Evolutionary conservation across 1,140 invertebrate species (phyloP).

Genomic region (Hyles vespertilio): DNA sequence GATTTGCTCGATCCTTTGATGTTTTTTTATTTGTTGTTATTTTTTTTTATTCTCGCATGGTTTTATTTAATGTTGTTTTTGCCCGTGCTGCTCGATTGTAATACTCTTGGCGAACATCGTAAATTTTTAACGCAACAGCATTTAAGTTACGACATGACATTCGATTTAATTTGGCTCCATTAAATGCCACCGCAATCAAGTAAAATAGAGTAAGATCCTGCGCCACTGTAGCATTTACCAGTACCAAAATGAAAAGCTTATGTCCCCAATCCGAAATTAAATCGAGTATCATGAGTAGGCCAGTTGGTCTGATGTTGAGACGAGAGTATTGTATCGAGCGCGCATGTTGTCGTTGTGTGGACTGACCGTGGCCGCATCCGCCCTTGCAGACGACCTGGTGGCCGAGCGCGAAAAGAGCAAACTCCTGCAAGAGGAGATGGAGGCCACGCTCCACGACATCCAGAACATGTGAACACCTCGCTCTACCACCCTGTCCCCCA

Average conservation of each 20-base stretch:
- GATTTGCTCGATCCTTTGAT: slow-evolving; percentile 50
- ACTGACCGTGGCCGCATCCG: slow-evolving; percentile 59
- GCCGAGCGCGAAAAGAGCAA: slow-evolving; percentile 97
- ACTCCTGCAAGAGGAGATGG: slow-evolving; percentile 98
- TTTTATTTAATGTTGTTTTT: slow-evolving; percentile 59
- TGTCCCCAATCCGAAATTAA: no score
- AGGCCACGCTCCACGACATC: slow-evolving; percentile 98
- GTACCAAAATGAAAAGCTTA: no score
- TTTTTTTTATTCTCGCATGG: slow-evolving; percentile 45
- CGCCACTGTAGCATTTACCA: no score
- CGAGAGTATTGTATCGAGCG: no score
- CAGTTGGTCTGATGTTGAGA: no score
- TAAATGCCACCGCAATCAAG: no score
- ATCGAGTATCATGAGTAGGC: no score
- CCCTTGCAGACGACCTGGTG: slow-evolving; percentile 94
- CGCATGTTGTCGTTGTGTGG: slow-evolving; percentile 36
- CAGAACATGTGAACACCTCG: slow-evolving; percentile 94
- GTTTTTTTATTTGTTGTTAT: slow-evolving; percentile 38
- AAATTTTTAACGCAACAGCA: not conserved
- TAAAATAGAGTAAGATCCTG: no score
- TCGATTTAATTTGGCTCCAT: no score
- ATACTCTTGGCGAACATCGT: slow-evolving; percentile 5
- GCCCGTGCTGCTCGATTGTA: slow-evolving; percentile 43
- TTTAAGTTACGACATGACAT: no score
- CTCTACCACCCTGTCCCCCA: slow-evolving; percentile 19